Base-by-base conservation (phyloP, 2,888 invertebrate species). In the Apotomis turbidana region DNA sequence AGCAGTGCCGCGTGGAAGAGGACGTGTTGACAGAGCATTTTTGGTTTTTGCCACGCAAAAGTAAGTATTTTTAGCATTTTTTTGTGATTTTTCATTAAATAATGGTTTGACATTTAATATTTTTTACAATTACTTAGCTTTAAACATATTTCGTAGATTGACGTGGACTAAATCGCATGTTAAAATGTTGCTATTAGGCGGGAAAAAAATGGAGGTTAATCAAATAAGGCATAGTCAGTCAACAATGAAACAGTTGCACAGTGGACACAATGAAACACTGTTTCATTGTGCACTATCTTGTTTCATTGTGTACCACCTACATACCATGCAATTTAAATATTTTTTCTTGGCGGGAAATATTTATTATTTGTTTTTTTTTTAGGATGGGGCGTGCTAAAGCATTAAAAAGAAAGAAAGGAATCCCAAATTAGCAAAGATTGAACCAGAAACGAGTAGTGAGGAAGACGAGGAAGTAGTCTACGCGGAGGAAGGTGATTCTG, bases 361-460 rank as follows among this genome's bases (percentile, higher is more conserved):
- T 27, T 44, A 41, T 62, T 41, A 62, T 36, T 49, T 49, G 49
- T 62, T 62, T 62, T 62, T 15, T n/a, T n/a, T 61, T 61, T 61
- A 61, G 38, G 62, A 62, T 62, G 62, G 51, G 15, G 62, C 62
- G 27, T 62, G 44, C 62, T 38, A 46, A 62, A 62, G 13, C 62
- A 41, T 44, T 62, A 62, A 62, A 62, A 62, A 49, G 62, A 62
- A 62, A 62, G 62, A 59, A 59, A 59, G 59, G 62, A 13, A n/a
- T n/a, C n/a, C n/a, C n/a, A n/a, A n/a, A n/a, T n/a, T n/a, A n/a
- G n/a, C n/a, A n/a, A n/a, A n/a, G n/a, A n/a, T n/a, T n/a, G n/a
- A n/a, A n/a, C n/a, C n/a, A n/a, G n/a, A n/a, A n/a, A n/a, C n/a
- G n/a, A n/a, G n/a, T n/a, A n/a, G n/a, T n/a, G n/a, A n/a, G n/a